Conservation (phyloP, 37 sponge, comb jelly and placozoan species). For the Trichoplax adhaerens region DNA sequence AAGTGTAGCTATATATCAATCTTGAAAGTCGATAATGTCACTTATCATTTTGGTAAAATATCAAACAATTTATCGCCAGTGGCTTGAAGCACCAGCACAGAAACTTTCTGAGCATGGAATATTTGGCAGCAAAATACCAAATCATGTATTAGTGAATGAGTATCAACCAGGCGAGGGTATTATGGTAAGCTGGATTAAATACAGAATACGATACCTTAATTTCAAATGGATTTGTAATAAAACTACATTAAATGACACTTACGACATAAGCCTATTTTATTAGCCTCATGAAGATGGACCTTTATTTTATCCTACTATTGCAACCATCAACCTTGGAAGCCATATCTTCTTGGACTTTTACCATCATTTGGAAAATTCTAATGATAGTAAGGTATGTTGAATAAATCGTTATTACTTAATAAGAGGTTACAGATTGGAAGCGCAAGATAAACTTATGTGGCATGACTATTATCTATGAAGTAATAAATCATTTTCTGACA, state of each 20-base stretch:
- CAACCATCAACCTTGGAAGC: constrained; percentile 83
- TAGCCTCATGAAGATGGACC: constrained; percentile 96
- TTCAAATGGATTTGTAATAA: not conserved
- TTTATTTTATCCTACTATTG: constrained; percentile 66
- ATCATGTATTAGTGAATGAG: constrained; percentile 94
- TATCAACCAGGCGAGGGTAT: constrained; percentile 92
- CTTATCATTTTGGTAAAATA: not conserved
- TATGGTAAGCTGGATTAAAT: constrained; percentile 34
- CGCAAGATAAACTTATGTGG: too few species aligned
- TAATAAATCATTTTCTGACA: too few species aligned
- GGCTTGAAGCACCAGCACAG: constrained; percentile 37
- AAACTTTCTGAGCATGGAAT: constrained; percentile 26
- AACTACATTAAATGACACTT: not conserved
- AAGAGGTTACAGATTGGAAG: too few species aligned
- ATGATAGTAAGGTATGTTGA: too few species aligned
- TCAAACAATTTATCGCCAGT: constrained; percentile 17
- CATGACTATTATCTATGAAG: too few species aligned
- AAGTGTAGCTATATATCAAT: not conserved
- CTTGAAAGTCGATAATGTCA: not conserved
- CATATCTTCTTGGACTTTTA: constrained; percentile 73
- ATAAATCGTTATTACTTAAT: too few species aligned
- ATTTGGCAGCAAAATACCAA: constrained; percentile 45
- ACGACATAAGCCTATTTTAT: not conserved
- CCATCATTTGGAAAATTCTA: not conserved
- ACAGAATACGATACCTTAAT: not conserved